A percentile compares a stretch with the other conserved stretches of the same genome.
These are phyloP conservation scores for Lasioglossum leucozonium DNA, from an alignment of 2,888 invertebrate genomes.

Conservation along the genomic window DNA sequence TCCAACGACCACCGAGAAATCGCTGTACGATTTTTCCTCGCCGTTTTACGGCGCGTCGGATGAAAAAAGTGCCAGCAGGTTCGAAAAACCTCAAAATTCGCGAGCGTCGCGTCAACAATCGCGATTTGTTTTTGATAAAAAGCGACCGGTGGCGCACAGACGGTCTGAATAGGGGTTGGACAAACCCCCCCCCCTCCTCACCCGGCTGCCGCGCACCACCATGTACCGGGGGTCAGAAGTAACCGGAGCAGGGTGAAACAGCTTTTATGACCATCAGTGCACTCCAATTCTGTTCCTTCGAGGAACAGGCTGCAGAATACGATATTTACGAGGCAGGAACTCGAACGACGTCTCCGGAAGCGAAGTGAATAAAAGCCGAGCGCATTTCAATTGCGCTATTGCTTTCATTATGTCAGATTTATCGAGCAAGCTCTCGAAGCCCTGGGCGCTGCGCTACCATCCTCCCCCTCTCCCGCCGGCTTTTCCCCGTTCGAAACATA, in stretches of 20 bases:
- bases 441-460: not conserved
- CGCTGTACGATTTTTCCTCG: not conserved
- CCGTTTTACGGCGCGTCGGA: not conserved
- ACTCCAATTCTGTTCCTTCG: not conserved
- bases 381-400: conserved; percentile 6
- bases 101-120: not conserved
- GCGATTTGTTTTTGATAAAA: not conserved
- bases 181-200: no score
- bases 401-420: conserved; percentile 19
- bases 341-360: not conserved
- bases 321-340: not conserved
- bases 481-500: conserved; percentile 23
- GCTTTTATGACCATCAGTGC: not conserved
- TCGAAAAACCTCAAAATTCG: not conserved
- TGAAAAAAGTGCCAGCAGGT: not conserved
- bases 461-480: no score
- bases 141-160: not conserved
- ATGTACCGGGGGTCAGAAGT: not conserved
- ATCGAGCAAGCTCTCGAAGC: not conserved
- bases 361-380: not conserved
- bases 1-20: not conserved
- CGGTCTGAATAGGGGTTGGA: not conserved
- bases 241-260: not conserved
- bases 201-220: no score
- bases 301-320: not conserved